phyloP scores from a whole-genome alignment of 2,113 vertebrate genomes.

The Pituophis catenifer region DNA sequence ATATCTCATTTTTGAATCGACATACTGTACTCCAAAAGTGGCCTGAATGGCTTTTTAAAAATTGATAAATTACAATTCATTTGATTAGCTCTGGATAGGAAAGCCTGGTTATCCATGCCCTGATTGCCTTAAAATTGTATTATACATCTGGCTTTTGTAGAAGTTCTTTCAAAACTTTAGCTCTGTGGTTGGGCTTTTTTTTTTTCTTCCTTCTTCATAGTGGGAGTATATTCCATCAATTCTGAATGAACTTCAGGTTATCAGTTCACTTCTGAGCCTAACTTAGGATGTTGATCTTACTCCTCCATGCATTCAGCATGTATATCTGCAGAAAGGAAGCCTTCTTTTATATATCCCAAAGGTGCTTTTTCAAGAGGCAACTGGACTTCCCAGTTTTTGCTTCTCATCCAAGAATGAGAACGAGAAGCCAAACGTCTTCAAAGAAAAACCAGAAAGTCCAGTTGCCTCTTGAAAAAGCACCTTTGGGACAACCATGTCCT shows the following conservation, averaged over 20 bases:
- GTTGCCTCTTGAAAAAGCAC: no score
- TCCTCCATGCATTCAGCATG: neutral
- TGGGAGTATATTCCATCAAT: neutral
- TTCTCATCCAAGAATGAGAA: no score
- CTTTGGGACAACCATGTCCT: no score
- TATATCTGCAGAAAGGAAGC: neutral
- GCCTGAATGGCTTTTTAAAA: neutral
- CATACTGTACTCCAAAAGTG: neutral
- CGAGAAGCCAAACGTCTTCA: no score
- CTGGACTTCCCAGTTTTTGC: no score
- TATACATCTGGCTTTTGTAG: neutral
- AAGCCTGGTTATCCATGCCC: neutral
- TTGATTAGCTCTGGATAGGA: neutral
- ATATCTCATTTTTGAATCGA: neutral
- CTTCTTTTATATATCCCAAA: neutral
- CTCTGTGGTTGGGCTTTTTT: neutral
- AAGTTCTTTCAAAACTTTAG: neutral
- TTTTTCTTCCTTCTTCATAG: neutral
- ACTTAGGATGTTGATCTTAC: neutral
- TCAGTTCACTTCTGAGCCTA: neutral
- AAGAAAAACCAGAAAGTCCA: no score
- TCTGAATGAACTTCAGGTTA: neutral
- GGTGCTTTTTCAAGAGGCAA: no score
- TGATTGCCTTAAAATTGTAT: neutral
- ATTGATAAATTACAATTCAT: neutral